Evolutionary conservation across 1,140 invertebrate species (phyloP), one percentile per base, ranked within the genome.

Genomic region (Trichonephila clavata): DNA sequence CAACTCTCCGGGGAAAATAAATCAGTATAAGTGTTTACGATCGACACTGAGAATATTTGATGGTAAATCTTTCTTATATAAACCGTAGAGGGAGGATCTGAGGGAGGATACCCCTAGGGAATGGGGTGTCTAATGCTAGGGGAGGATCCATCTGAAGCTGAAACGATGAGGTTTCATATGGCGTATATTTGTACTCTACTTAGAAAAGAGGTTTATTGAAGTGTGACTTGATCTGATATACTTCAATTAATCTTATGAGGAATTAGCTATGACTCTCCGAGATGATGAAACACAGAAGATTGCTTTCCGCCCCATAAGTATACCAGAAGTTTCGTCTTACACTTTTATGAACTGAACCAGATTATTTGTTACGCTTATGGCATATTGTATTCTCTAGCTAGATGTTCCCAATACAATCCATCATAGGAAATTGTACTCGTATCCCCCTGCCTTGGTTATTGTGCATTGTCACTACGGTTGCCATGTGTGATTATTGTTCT

Each of bases 21-120:
- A 77, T 77, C 71, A 77, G 14, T 24, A 68, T 77, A 77, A 77
- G 32, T 77, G 71, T 39, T 77, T 77, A 39, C 27, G 32, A 39
- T 77, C 10, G 71, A 14, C 16, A 18, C 13, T 32, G 71, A 39
- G 27, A 5, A 77, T 39, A 27, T 16, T 77, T 77, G 32, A 77
- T 77, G 68, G 24, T 10, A 27, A 18, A 18, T 77, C 27, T 77
- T 68, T 20, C 71, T 77, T 77, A 77, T 32, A 77, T 18, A 20
- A 77, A 77, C 27, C 27, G 27, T 18, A 39, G 71, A 24, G 68
- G 27, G 16, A 5, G 24, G 13, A 77, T 18, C 16, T 21, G 21
- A 63, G 21, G 21, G 61, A 63, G 61, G 21, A 63, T 63, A 21
- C 61, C 61, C 61, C 61, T 63, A 50, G 50, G 50, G 50, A 5